Percentiles rank a stretch among this genome's conserved stretches.
Conservation (phyloP, 35 echinoderm and acorn worm genomes). For the Strongylocentrotus purpuratus region DNA sequence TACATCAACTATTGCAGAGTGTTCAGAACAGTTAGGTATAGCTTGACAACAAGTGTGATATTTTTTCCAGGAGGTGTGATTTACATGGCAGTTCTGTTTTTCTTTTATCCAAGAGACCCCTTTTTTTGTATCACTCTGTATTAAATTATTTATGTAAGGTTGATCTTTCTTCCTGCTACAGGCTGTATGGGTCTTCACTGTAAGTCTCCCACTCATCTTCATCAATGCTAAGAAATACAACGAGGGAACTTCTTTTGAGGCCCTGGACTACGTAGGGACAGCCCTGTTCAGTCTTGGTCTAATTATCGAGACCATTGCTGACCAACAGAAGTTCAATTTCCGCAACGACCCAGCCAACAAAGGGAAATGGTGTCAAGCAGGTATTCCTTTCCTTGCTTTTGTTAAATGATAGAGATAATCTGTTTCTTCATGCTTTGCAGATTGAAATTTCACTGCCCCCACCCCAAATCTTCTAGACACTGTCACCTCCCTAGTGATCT, state of each 20-base stretch:
- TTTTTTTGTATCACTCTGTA: no score
- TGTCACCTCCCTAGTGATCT: no score
- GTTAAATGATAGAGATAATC: background rate
- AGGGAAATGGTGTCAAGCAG: conserved; percentile 82
- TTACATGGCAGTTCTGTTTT: no score
- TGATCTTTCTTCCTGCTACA: background rate
- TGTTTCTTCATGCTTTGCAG: no score
- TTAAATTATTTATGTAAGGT: no score
- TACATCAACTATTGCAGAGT: no score
- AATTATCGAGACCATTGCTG: conserved; percentile 76
- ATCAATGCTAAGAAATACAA: conserved; percentile 64
- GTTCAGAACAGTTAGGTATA: no score
- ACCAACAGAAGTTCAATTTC: conserved; percentile 90
- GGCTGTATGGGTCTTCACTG: conserved; percentile 90
- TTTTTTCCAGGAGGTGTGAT: no score
- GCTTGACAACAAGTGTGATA: no score
- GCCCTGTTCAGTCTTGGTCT: conserved; percentile 75
- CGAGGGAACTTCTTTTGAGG: conserved; percentile 46
- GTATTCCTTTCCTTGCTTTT: conserved; percentile 29
- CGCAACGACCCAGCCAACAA: conserved; percentile 83
- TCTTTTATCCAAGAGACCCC: no score
- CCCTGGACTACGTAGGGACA: conserved; percentile 70
- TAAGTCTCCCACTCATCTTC: conserved; percentile 86
- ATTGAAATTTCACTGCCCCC: no score
- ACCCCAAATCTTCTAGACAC: no score